Base-by-base conservation (phyloP, 2,888 invertebrate species). In the Zootermopsis nevadensis region DNA sequence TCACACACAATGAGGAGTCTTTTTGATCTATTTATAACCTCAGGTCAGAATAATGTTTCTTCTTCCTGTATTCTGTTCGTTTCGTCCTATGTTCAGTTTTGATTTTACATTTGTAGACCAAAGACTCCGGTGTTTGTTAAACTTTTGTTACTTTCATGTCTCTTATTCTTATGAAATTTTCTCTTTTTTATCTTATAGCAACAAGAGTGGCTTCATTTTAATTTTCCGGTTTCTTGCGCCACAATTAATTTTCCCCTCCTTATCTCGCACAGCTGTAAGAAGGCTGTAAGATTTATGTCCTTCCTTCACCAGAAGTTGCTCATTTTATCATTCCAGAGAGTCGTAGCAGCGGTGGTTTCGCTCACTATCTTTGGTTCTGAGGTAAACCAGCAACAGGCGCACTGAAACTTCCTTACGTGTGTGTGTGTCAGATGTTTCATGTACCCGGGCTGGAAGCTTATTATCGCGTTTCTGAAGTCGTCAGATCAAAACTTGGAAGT, bases 221-320 rank as follows among this genome's bases (percentile, higher is more conserved):
- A 84, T 84, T 84, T 83, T 84, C 84, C 82, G 84, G 80, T 80
- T 83, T 84, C 84, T 83, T 84, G 84, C 80, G 83, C 79, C 83
- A 82, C 84, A 84, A 84, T 84, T 84, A 84, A 81, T 84, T 83
- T 79, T 35, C n/a, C 72, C n/a, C 42, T 77, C 60, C 84, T 82
- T 80, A 82, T 82, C 83, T 80, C 53, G 24, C 82, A 83, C 84
- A 84, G 84, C 82, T 84, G 84, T 48, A 80, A 67, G 81, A 67
- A 81, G 82, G 31, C 31, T 35, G 15, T 38, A 42, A 83, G 84
- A 84, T 84, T 84, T 84, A 84, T 84, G 69, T 74, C 55, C 82
- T 77, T 84, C 76, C 72, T 48, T 19, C 33, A 42, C 60, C 80
- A 53, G 31, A 82, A 67, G 67, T 67, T 67, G 69, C 81, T 81